Base-by-base conservation (phyloP, 1,140 invertebrate species). In the Achroia grisella region DNA sequence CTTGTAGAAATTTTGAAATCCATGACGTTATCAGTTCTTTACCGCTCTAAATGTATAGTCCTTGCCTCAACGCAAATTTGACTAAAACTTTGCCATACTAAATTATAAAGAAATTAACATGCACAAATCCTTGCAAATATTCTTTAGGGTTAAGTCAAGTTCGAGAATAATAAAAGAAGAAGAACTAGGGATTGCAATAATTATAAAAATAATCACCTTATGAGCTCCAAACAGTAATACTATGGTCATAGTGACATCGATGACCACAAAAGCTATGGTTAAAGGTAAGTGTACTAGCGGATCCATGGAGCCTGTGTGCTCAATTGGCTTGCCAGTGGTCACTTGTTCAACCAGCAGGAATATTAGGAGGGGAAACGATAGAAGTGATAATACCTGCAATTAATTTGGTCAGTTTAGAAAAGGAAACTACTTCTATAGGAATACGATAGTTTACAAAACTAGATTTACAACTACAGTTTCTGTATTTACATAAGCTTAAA, bases 201-300 rank as follows among this genome's bases (percentile, higher is more conserved):
- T 12, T 4, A 17, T 33, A 32, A 17, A 11, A 30, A 28, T 14
- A 39, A 2, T 27, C 47, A 59, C 71, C 64, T 60, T 63, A 50
- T 74, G 68, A 41, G 56, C 57, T 23, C 65, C 64, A 36, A 73
- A 27, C 1, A 76, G 44, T 9, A 76, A 37, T 0, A 71, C 33
- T 2, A 63, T 54, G 5, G 55, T 69, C 42, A 70, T 53, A 5
- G 56, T n/a, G 6, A 73, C 53, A 10, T 76, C 67, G 8, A 62
- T 33, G 0, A 57, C 5, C 2, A 56, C 51, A 10, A 62, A 62
- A 3, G 48, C 40, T 4, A 66, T 56, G 0, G 64, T 56, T 3
- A 72, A 23, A 0, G 60, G 49, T 0, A 72, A 45, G 27, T 67
- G 54, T 11, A 63, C 41, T n/a, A 56, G 11, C 1, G 56, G 47